Conservation (phyloP, 2,797 vertebrate genomes). For the Halcyon smyrnensis region DNA sequence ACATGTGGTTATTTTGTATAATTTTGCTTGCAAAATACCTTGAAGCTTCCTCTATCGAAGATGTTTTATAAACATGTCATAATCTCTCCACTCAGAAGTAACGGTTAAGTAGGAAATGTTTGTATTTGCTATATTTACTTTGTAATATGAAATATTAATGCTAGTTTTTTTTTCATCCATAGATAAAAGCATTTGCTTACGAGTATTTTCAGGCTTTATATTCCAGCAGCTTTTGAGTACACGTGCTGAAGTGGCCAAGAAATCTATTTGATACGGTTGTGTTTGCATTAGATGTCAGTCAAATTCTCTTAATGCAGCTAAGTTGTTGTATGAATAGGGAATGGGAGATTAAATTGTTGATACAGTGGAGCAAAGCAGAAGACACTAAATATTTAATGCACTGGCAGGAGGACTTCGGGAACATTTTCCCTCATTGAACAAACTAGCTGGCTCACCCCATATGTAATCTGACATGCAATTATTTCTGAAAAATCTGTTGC, state of each 20-base stretch:
- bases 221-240: neutral
- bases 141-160: neutral
- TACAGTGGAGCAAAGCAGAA: neutral
- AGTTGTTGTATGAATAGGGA: neutral
- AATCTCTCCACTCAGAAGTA: neutral
- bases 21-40: neutral
- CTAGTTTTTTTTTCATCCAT: fast-evolving
- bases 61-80: neutral
- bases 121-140: neutral
- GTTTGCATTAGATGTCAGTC: constrained; percentile 7
- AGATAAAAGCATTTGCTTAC: neutral
- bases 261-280: neutral
- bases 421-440: neutral
- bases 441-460: neutral
- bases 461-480: neutral
- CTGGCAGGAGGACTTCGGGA: neutral
- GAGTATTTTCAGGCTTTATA: neutral
- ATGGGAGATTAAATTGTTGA: constrained; percentile 29
- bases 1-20: neutral
- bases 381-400: constrained; percentile 28
- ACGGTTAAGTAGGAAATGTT: neutral
- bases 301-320: neutral
- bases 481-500: neutral
- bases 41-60: neutral
- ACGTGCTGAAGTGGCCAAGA: neutral